Evolutionary conservation across 2,888 invertebrate genomes (phyloP), one percentile per base, ranked within the genome.

Genomic region (Halocaridina rubra): DNA sequence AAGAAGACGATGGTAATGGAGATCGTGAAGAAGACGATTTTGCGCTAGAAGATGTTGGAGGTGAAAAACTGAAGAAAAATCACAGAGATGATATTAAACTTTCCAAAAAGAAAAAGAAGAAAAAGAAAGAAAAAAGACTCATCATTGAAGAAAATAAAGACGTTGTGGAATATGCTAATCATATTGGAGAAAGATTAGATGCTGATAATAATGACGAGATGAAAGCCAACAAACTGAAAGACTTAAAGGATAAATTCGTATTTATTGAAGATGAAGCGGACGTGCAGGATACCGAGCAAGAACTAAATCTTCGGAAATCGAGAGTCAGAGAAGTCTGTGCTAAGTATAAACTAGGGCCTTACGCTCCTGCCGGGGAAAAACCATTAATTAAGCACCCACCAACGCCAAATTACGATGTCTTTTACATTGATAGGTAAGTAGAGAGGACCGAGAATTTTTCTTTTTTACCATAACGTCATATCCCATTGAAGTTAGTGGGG

Each of bases 391-490:
- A 91, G 88, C 91, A 92, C 80, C 92, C 92, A 1, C 92, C 92
- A 1, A 91, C 91, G 0, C 92, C 92, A 0, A 91, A 92, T 76
- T 92, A 92, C 86, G 89, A 90, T 5, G 91, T 92, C 27, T 92
- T 91, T 86, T 92, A 91, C 86, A 91, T 92, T 84, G 90, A 91
- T 88, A 90, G 89, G 92, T 92, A 89, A 77, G 53, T 7, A 16
- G 10, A 27, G 3, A 61, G 27, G 13, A 24, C 8, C n/a, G 10
- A 27, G n/a, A n/a, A n/a, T n/a, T n/a, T n/a, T n/a, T n/a, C n/a
- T n/a, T n/a, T n/a, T n/a, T n/a, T n/a, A n/a, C n/a, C n/a, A n/a
- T n/a, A n/a, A n/a, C n/a, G n/a, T n/a, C n/a, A n/a, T n/a, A n/a
- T n/a, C n/a, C n/a, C n/a, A n/a, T n/a, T n/a, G n/a, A n/a, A n/a